These are phyloP conservation scores for Pomatorhinus ruficollis DNA, from an alignment of 2,113 vertebrate genomes.

Conservation along the genomic window DNA sequence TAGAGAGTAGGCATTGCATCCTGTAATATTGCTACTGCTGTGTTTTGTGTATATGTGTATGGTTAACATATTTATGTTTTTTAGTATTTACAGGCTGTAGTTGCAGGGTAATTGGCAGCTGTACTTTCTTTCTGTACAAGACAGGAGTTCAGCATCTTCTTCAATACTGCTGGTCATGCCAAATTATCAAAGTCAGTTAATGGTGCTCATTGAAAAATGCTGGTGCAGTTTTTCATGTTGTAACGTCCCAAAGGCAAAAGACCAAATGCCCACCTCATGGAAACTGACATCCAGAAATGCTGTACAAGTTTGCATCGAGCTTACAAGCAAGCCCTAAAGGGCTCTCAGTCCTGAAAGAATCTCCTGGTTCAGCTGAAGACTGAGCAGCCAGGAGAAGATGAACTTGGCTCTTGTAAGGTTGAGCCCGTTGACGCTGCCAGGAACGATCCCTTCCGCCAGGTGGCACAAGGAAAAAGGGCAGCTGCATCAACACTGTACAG, in stretches of 20 bases:
- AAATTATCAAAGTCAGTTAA: neutral
- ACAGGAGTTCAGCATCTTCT: neutral
- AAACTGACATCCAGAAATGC: neutral
- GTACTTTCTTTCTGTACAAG: neutral
- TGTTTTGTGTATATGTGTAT: slow-evolving; percentile 68
- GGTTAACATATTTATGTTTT: slow-evolving; percentile 59
- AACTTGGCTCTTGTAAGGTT: rapidly evolving
- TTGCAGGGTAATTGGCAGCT: slow-evolving; percentile 57
- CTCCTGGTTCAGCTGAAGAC: neutral
- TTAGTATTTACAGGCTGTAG: slow-evolving; percentile 52
- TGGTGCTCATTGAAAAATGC: slow-evolving; percentile 22
- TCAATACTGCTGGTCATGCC: neutral
- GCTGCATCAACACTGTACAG: neutral
- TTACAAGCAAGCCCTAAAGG: neutral
- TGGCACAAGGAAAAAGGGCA: neutral
- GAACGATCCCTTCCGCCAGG: neutral
- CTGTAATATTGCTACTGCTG: slow-evolving; percentile 32
- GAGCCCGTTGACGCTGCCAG: rapidly evolving
- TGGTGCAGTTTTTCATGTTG: neutral
- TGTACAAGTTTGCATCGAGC: neutral
- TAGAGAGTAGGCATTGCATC: slow-evolving; percentile 24
- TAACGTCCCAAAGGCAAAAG: neutral
- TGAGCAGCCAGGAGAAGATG: neutral
- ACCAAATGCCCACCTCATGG: neutral
- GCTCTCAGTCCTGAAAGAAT: neutral